Percentiles rank a stretch among this genome's conserved stretches.
phyloP scores from a whole-genome alignment of 2,113 vertebrate genomes.

The Oncorhynchus clarkii region DNA sequence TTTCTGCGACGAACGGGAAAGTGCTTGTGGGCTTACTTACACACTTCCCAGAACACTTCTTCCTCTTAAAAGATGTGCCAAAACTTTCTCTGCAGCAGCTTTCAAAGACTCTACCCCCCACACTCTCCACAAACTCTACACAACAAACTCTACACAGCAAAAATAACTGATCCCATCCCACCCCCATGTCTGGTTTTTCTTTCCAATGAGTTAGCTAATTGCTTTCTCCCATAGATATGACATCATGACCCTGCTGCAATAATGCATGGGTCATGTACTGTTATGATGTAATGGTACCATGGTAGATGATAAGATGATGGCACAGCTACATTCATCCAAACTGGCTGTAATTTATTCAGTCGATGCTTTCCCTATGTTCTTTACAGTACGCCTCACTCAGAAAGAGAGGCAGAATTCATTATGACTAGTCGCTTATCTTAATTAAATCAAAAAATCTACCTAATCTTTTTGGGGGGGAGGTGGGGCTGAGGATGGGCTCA shows the following conservation, averaged over 20 bases:
- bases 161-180: background rate
- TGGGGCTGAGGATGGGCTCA: constrained; percentile 38
- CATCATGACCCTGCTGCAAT: background rate
- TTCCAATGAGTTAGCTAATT: background rate
- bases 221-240: background rate
- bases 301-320: background rate
- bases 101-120: constrained; percentile 29
- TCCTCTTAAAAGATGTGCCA: constrained; percentile 35
- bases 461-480: constrained; percentile 51
- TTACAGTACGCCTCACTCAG: constrained; percentile 64
- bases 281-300: background rate
- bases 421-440: constrained; percentile 76
- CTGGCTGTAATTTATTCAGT: constrained; percentile 67
- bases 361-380: constrained; percentile 59
- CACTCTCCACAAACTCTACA: constrained; percentile 18
- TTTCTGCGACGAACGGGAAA: constrained; percentile 13
- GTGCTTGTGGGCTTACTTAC: constrained; percentile 36
- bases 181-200: background rate
- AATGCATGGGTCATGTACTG: background rate
- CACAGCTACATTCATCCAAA: background rate
- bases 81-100: constrained; percentile 40
- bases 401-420: constrained; percentile 73
- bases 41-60: constrained; percentile 33
- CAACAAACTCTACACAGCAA: background rate
- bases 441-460: constrained; percentile 77